phyloP scores from a whole-genome alignment of 2,888 invertebrate genomes.

The Megastigmus dorsalis region DNA sequence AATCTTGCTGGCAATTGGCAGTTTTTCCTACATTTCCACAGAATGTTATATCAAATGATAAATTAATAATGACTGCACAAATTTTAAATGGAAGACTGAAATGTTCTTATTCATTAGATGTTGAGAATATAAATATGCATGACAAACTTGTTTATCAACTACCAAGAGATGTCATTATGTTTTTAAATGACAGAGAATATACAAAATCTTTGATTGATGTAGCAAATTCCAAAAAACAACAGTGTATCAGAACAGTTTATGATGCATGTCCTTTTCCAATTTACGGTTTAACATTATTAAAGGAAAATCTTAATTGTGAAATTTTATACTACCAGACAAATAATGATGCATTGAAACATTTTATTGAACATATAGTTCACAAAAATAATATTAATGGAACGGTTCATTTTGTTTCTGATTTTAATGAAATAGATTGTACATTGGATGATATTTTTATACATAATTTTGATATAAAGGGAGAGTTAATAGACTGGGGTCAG shows the following conservation, averaged over 20 bases:
- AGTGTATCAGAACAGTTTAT: constrained; percentile 70
- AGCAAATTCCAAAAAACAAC: constrained; percentile 69
- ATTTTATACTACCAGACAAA: constrained; percentile 75
- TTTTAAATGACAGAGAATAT: constrained; percentile 74
- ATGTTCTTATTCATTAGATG: constrained; percentile 66
- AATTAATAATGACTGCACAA: constrained; percentile 58
- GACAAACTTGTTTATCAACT: constrained; percentile 73
- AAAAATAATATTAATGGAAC: constrained; percentile 74
- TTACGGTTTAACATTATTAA: constrained; percentile 78
- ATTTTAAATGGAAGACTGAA: constrained; percentile 61
- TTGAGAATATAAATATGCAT: constrained; percentile 70
- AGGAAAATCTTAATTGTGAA: constrained; percentile 73
- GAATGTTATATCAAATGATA: constrained; percentile 53
- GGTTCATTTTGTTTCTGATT: constrained; percentile 72
- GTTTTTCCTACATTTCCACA: constrained; percentile 76
- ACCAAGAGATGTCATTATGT: constrained; percentile 62
- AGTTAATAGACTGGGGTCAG: constrained; percentile 73
- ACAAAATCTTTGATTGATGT: constrained; percentile 73
- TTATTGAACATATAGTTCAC: constrained; percentile 74
- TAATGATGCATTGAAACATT: constrained; percentile 71
- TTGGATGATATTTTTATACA: constrained; percentile 78
- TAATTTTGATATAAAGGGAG: constrained; percentile 78
- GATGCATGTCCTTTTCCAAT: constrained; percentile 81
- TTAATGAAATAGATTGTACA: constrained; percentile 64
- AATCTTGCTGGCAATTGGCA: constrained; percentile 87